A percentile compares a stretch with the other conserved stretches of the same genome.
phyloP scores from a whole-genome alignment of 1,140 invertebrate species.

The Philaenus spumarius region DNA sequence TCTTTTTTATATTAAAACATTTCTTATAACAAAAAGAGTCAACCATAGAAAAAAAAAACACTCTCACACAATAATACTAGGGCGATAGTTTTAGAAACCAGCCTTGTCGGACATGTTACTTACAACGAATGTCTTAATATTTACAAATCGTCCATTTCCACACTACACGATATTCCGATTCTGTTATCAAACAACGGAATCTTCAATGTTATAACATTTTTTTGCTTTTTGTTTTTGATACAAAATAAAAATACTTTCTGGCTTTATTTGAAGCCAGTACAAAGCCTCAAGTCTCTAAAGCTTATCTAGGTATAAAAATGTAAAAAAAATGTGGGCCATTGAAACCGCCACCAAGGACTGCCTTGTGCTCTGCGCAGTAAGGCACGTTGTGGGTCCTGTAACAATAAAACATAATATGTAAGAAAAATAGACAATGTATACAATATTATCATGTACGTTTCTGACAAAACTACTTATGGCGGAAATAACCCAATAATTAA shows the following conservation, averaged over 20 bases:
- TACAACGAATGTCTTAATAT: background rate
- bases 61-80: conserved; percentile 14
- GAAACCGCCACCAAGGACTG: background rate
- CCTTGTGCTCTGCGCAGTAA: too few species aligned
- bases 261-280: background rate
- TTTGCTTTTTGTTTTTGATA: conserved; percentile 15
- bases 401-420: too few species aligned
- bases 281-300: background rate
- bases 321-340: background rate
- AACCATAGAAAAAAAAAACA: conserved; percentile 9
- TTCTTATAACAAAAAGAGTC: conserved; percentile 14
- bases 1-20: conserved; percentile 9
- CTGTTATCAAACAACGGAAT: conserved; percentile 5
- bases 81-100: conserved; percentile 6
- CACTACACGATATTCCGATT: conserved; percentile 9
- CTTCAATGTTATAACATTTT: background rate
- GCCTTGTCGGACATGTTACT: background rate
- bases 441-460: too few species aligned
- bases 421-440: too few species aligned
- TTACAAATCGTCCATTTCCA: background rate
- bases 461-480: background rate
- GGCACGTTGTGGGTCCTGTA: background rate
- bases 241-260: conserved; percentile 15
- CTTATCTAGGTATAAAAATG: background rate
- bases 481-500: background rate